Evolutionary conservation across 2,113 vertebrate genomes (phyloP), one percentile per base, ranked within the genome.

Genomic region (Takifugu flavidus): DNA sequence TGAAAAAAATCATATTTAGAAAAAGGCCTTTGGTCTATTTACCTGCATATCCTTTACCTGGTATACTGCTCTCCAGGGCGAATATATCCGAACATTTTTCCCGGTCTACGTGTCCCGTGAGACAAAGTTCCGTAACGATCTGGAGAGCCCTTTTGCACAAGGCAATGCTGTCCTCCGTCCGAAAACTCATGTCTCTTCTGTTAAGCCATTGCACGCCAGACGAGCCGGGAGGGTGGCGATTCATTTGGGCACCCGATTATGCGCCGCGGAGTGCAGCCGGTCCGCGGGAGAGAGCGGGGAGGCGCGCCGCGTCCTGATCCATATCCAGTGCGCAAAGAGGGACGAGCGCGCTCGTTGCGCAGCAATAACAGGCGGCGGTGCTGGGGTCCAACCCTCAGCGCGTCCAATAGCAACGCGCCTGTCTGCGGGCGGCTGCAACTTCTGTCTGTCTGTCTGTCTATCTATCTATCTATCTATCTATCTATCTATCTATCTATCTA

Each of bases 131-230:
- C 54, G 93, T 93, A 51, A 98, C 91, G 82, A 98, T 96, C 72
- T 95, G 94, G 71, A 98, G 91, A 63, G 96, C 95, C 87, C 94
- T 93, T 70, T 97, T 93, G 91, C 96, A 98, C 86, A 98, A 80
- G 88, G 92, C 93, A 83, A 94, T 84, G 58, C 93, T 89, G 91
- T 95, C 92, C 83, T 95, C 93, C 73, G 89, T 80, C 57, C 89
- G 88, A 88, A 93, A 91, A 85, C 93, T 94, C 95, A 97, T 97
- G 86, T 88, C 90, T 90, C 75, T 80, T 71, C 86, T 65, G 77
- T 92, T 94, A 94, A 89, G 91, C 90, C 94, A 95, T 94, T 85
- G 84, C 86, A 86, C 74, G 66, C 25, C 76, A 64, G 87, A 82
- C 63, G 84, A 86, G 53, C 82, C 88, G 73, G 88, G 72, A 27